Evolutionary conservation across 2,797 vertebrate genomes (phyloP).

Genomic region (Phylloscopus collybita): DNA sequence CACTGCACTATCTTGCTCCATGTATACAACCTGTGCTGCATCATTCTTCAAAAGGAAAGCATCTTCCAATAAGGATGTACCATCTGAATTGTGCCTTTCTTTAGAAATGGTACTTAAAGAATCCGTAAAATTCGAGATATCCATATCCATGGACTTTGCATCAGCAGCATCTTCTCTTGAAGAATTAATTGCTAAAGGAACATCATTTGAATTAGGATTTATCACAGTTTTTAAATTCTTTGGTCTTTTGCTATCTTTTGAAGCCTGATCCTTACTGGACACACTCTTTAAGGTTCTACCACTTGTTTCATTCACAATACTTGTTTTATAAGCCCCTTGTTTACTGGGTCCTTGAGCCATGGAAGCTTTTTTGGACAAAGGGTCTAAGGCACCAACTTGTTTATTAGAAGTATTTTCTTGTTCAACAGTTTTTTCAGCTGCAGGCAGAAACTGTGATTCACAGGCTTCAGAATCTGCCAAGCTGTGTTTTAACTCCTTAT

Average conservation of each 20-base stretch:
- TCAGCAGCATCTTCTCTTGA: slow-evolving; percentile 28
- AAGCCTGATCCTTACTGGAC: slow-evolving; percentile 12
- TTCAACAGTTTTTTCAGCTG: slow-evolving; percentile 51
- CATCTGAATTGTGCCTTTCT: neutral
- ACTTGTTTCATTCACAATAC: neutral
- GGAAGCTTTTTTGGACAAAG: slow-evolving; percentile 26
- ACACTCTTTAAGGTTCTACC: neutral
- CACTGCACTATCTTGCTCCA: neutral
- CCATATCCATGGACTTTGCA: slow-evolving; percentile 14
- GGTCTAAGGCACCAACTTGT: slow-evolving; percentile 47
- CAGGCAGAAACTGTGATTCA: slow-evolving; percentile 21
- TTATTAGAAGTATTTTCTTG: slow-evolving; percentile 46
- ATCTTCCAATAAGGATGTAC: neutral
- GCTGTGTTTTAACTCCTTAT: slow-evolving; percentile 45
- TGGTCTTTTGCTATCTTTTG: slow-evolving; percentile 50
- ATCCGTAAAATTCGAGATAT: neutral
- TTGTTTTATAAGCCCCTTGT: slow-evolving; percentile 14
- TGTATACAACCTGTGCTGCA: neutral
- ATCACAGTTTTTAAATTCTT: slow-evolving; percentile 58
- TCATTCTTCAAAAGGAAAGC: neutral
- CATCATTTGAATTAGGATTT: slow-evolving; percentile 27
- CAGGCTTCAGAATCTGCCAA: neutral
- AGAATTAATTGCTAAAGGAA: slow-evolving; percentile 23
- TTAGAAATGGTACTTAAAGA: slow-evolving; percentile 3
- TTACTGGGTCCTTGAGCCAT: slow-evolving; percentile 40